Evolutionary conservation across 2,888 invertebrate species (phyloP).

Genomic region (Autographa pulchrina): DNA sequence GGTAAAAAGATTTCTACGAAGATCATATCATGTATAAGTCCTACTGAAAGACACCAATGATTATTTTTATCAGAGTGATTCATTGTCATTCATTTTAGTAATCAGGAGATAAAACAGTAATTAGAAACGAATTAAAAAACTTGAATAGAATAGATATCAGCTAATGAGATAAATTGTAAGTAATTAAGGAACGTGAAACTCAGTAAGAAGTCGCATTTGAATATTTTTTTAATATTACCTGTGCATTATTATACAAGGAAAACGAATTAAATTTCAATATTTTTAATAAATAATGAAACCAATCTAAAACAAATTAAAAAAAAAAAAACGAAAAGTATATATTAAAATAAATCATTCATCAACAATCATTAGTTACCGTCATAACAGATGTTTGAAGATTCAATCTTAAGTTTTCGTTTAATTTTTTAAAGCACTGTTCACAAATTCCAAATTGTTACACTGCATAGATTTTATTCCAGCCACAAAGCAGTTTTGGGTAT

Average conservation of each 20-base stretch:
- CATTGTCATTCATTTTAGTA: background rate
- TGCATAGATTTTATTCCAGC: background rate
- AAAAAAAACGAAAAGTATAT: too few species aligned
- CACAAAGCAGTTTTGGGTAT: background rate
- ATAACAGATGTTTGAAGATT: too few species aligned
- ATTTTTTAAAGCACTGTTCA: too few species aligned
- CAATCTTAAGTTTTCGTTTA: too few species aligned
- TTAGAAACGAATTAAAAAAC: background rate
- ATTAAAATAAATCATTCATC: too few species aligned
- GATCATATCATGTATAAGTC: too few species aligned
- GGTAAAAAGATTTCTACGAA: too few species aligned
- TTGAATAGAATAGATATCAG: background rate
- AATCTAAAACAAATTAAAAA: too few species aligned
- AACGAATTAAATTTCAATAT: background rate
- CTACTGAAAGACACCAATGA: too few species aligned
- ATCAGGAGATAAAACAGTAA: slow-evolving; percentile 1
- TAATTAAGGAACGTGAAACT: background rate
- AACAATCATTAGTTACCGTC: too few species aligned
- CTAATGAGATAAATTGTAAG: background rate
- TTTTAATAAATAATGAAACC: too few species aligned
- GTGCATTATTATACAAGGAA: background rate
- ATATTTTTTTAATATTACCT: background rate
- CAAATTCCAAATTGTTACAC: background rate
- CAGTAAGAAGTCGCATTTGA: background rate
- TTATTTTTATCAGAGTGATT: too few species aligned